Conservation (phyloP, 2,797 vertebrate species). For the Phylloscopus collybita region DNA sequence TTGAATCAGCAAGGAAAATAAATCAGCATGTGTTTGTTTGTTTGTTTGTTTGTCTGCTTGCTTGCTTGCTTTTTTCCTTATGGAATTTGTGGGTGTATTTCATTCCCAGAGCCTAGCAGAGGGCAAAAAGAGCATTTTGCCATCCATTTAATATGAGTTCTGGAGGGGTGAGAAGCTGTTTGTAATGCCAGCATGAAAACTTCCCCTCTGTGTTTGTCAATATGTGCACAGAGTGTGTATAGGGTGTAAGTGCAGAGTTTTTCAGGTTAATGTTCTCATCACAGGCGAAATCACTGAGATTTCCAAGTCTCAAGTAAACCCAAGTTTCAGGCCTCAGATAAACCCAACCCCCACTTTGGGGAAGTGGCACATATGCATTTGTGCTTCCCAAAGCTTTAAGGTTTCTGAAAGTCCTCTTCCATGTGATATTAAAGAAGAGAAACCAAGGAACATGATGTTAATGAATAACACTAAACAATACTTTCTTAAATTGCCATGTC, state of each 20-base stretch:
- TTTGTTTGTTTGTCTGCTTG: not conserved
- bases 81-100: constrained; percentile 50
- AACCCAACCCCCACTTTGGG: not conserved
- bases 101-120: constrained; percentile 23
- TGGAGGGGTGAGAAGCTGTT: constrained; percentile 20
- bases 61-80: constrained; percentile 32
- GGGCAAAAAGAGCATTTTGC: constrained; percentile 38
- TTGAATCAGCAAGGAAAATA: constrained; percentile 45
- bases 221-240: not conserved
- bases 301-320: not conserved
- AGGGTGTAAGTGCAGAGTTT: not conserved
- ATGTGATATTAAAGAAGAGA: not conserved
- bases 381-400: not conserved
- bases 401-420: not conserved
- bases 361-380: not conserved
- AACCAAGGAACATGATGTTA: not conserved
- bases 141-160: not conserved
- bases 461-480: not conserved
- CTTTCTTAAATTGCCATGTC: not conserved
- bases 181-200: not conserved
- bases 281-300: not conserved
- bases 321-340: not conserved
- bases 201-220: constrained; percentile 1
- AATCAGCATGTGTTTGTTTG: constrained; percentile 31
- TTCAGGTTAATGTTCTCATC: not conserved